Evolutionary conservation across 1,140 invertebrate species (phyloP), one percentile per base, ranked within the genome.

Genomic region (Platorchestia sp.): DNA sequence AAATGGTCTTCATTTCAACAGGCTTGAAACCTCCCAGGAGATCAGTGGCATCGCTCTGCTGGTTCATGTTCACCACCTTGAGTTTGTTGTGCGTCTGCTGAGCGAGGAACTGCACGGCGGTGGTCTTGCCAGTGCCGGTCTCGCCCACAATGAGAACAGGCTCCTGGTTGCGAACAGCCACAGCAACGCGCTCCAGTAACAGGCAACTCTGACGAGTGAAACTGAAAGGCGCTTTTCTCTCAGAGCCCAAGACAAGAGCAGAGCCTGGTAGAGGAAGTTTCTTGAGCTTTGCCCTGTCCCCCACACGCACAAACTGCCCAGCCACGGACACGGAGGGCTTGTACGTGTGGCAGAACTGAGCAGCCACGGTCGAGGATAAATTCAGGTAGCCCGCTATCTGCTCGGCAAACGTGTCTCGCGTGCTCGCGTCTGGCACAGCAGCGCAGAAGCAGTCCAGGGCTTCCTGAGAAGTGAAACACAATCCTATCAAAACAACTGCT

Each of bases 41-140:
- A 97, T 99, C 99, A 3, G 98, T 98, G 95, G 98, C 99, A 97
- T 99, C 99, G 96, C 99, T 99, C 97, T 99, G 99, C 97, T 99
- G 99, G 97, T 99, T 99, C 98, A 99, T 99, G 97, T 99, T 99
- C n/a, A 99, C 98, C 0, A 99, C 99, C 86, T 98, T 97, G 36
- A 99, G 97, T 97, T 98, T 96, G 36, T 99, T 98, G 36, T 98
- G 98, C 0, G 98, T 98, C 96, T 98, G 98, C 96, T 98, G 97
- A 0, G 99, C 99, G 42, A 99, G 97, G 97, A 98, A 99, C 97
- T 99, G 99, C 51, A 99, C 98, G 0, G 98, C 98, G n/a, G 99
- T 99, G 0, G 99, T 99, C 97, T 99, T 99, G 27, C 99, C 99
- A 36, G 99, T 99, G 89, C 99, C 99, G 0, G 99, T 99, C 97